Percentiles rank a stretch among this genome's conserved stretches.
Evolutionary conservation across 1,140 invertebrate genomes (phyloP).

Genomic region (Apis dorsata): DNA sequence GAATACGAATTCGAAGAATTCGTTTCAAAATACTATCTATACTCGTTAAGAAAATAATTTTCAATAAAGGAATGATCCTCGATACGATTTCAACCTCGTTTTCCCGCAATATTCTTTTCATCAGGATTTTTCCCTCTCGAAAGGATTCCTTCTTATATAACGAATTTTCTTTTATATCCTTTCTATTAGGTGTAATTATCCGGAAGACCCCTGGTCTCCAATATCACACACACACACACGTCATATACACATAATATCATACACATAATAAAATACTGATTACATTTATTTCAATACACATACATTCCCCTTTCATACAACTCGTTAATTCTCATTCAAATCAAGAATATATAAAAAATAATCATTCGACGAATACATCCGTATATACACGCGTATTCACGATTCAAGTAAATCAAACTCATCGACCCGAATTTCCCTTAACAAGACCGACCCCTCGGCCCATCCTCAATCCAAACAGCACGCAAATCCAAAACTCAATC

Average conservation of each 20-base stretch:
- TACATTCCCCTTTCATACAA: not conserved
- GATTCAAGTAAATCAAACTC: conserved; percentile 13
- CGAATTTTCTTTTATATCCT: conserved; percentile 45
- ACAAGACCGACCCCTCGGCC: not conserved
- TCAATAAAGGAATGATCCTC: not conserved
- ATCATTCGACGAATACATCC: not conserved
- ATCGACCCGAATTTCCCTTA: conserved; percentile 1
- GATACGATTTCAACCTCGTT: conserved; percentile 49
- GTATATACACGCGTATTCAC: not conserved
- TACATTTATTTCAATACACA: not conserved
- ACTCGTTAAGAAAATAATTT: conserved; percentile 3
- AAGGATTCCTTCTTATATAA: conserved; percentile 15
- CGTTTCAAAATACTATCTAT: not conserved
- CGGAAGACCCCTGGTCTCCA: conserved; percentile 24
- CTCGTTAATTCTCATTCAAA: conserved; percentile 8
- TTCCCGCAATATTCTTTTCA: conserved; percentile 48
- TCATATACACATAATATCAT: conserved; percentile 15
- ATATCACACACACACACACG: conserved; percentile 39
- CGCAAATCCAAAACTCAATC: not conserved
- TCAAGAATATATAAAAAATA: not conserved
- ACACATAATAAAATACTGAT: conserved; percentile 4
- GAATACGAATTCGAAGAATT: too few relatives aligned
- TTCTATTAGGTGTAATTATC: conserved; percentile 54
- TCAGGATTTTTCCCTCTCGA: conserved; percentile 32
- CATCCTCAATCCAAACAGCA: not conserved